Evolutionary conservation across 2,797 vertebrate species (phyloP), one percentile per base, ranked within the genome.

Genomic region (Allobates femoralis): DNA sequence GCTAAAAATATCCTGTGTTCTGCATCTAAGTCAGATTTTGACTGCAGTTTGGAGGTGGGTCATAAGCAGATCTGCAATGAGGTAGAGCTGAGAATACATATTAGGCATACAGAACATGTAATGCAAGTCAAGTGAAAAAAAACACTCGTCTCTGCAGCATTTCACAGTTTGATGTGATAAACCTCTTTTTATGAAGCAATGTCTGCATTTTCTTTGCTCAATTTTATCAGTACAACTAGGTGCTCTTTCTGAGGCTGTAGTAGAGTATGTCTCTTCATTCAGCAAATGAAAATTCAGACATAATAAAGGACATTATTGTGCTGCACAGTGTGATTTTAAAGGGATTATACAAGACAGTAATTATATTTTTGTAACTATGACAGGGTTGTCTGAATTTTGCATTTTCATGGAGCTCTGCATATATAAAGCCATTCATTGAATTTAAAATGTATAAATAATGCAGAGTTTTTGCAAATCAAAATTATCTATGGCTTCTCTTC

Each of bases 41-140:
- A 77, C 87, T 85, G 87, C 82, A 85, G 83, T 84, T 88, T 85
- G 87, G 87, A 88, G 87, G 87, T 88, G 87, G 87, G 69, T 85
- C 83, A 58, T 85, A 85, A 80, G 58, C 56, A 81, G 60, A 71
- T 88, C 87, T 88, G 87, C 87, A 88, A 85, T 88, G 87, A 88
- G 46, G 78, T 81, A 81, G 83, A 85, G 87, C 71, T 60, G 78
- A 88, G 83, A 88, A 88, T 85, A 88, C 83, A 88, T 85, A 85
- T 88, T 88, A 81, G 87, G 82, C 67, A 88, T 77, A 85, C 51
- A 56, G 69, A 85, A 58, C 76, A 87, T 85, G 82, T 26, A 85
- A 81, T 84, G 75, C 77, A 81, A 81, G 83, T 55, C 55, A 69
- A 81, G 62, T 41, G 66, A 81, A 67, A 79, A 77, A 62, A 83